Conservation (phyloP, 2,888 invertebrate genomes). For the Drosophila diplacantha region DNA sequence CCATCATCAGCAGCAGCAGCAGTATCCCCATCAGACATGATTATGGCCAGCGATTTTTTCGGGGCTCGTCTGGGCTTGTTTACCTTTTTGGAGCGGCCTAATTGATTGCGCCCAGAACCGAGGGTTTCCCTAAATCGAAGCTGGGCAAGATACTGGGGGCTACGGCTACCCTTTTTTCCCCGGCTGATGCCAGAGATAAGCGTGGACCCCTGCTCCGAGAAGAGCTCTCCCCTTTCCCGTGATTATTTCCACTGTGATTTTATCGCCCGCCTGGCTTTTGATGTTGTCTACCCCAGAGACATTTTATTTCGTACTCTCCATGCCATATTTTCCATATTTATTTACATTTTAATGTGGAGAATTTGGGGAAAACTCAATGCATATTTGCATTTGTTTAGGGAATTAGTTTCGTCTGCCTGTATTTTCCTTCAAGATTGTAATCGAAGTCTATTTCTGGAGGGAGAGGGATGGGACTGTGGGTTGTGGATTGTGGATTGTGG, state of each 20-base stretch:
- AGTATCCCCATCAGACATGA: slow-evolving; percentile 25
- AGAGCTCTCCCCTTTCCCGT: slow-evolving; percentile 7
- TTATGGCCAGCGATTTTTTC: slow-evolving; percentile 29
- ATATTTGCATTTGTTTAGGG: slow-evolving; percentile 65
- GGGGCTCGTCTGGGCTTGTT: slow-evolving; percentile 45
- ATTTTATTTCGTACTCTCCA: slow-evolving; percentile 17
- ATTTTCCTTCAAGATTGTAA: slow-evolving; percentile 47
- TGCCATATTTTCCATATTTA: slow-evolving; percentile 56
- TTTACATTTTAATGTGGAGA: slow-evolving; percentile 60
- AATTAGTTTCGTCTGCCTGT: slow-evolving; percentile 46
- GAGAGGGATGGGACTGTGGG: slow-evolving; percentile 1
- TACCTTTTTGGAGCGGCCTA: slow-evolving; percentile 61
- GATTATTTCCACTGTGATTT: slow-evolving; percentile 61
- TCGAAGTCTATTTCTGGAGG: slow-evolving; percentile 57
- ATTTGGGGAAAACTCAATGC: slow-evolving; percentile 47
- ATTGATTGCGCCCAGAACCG: slow-evolving; percentile 64
- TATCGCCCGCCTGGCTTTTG: slow-evolving; percentile 58
- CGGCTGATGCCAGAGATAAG: slow-evolving; percentile 24
- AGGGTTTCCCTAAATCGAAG: slow-evolving; percentile 25
- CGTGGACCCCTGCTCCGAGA: not conserved
- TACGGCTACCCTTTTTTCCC: slow-evolving; percentile 14
- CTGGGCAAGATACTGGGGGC: slow-evolving; percentile 6
- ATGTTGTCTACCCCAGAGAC: slow-evolving; percentile 39
- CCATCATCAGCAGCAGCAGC: slow-evolving; percentile 2
- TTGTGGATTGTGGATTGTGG: slow-evolving; percentile 6